phyloP scores from a whole-genome alignment of 2,797 vertebrate genomes.

The Sternarchorhynchus goeldii region DNA sequence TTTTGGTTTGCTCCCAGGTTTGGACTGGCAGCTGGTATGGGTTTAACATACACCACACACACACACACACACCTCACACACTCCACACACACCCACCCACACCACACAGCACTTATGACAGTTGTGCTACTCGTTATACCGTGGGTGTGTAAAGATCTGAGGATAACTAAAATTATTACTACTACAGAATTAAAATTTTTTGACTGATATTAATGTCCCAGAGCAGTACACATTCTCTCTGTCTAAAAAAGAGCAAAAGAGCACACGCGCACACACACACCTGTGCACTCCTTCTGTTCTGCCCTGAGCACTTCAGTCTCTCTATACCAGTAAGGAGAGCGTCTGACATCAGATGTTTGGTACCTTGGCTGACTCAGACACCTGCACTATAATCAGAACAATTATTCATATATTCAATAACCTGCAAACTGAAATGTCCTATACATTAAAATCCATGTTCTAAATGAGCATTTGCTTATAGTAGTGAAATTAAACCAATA shows the following conservation, averaged over 20 bases:
- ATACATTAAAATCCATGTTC: neutral
- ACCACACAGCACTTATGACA: too few species aligned
- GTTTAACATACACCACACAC: too few species aligned
- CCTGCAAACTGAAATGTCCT: constrained; percentile 35
- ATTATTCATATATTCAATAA: constrained; percentile 22
- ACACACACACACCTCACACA: too few species aligned
- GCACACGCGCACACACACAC: constrained; percentile 55
- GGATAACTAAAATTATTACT: too few species aligned
- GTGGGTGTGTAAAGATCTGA: too few species aligned
- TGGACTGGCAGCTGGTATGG: too few species aligned
- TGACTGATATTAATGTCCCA: neutral
- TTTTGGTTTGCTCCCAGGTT: too few species aligned
- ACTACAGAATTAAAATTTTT: too few species aligned
- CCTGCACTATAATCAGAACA: constrained; percentile 60
- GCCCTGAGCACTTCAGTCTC: constrained; percentile 72
- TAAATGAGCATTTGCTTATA: constrained; percentile 5
- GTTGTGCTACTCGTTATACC: too few species aligned
- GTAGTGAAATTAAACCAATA: constrained; percentile 35
- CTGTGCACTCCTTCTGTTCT: constrained; percentile 67
- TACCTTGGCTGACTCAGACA: constrained; percentile 74
- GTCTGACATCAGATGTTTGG: constrained; percentile 70
- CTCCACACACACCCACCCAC: too few species aligned
- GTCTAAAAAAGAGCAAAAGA: neutral
- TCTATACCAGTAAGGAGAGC: constrained; percentile 62
- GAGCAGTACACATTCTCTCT: constrained; percentile 21